Evolutionary conservation across 2,888 invertebrate species (phyloP).

Genomic region (Drosophila rubida): DNA sequence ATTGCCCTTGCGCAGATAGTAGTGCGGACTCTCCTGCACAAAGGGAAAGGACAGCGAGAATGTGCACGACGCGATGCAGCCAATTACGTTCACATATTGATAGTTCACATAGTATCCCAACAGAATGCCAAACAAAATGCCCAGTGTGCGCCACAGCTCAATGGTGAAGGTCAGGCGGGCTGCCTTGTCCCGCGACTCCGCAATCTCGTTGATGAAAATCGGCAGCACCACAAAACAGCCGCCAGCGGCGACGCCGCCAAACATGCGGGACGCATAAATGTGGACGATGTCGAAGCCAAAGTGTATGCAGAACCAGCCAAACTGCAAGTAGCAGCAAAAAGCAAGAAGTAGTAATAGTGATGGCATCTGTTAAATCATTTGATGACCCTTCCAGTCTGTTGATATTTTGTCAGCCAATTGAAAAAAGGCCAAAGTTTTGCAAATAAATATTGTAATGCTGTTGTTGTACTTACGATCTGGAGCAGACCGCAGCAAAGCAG

Average conservation of each 20-base stretch:
- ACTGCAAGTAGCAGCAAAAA: conserved; percentile 50
- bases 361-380: too few species aligned
- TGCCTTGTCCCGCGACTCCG: conserved; percentile 65
- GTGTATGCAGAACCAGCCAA: conserved; percentile 80
- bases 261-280: conserved; percentile 79
- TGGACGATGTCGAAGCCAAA: conserved; percentile 81
- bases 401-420: too few species aligned
- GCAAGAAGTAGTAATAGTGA: too few species aligned
- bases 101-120: conserved; percentile 71
- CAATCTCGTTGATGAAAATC: conserved; percentile 80
- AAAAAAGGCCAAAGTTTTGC: too few species aligned
- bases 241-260: conserved; percentile 80
- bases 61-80: conserved; percentile 66
- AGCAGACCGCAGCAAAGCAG: conserved; percentile 77
- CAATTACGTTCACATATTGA: conserved; percentile 66
- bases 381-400: too few species aligned
- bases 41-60: conserved; percentile 81
- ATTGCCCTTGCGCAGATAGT: conserved; percentile 70
- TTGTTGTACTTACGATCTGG: conserved; percentile 74
- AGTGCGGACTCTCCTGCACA: conserved; percentile 82
- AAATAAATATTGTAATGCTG: too few species aligned
- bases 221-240: conserved; percentile 78
- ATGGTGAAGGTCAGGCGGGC: conserved; percentile 70
- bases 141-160: conserved; percentile 74
- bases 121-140: conserved; percentile 74